Evolutionary conservation across 2,797 vertebrate species (phyloP).

Genomic region (Pseudotriccus pelzelni): DNA sequence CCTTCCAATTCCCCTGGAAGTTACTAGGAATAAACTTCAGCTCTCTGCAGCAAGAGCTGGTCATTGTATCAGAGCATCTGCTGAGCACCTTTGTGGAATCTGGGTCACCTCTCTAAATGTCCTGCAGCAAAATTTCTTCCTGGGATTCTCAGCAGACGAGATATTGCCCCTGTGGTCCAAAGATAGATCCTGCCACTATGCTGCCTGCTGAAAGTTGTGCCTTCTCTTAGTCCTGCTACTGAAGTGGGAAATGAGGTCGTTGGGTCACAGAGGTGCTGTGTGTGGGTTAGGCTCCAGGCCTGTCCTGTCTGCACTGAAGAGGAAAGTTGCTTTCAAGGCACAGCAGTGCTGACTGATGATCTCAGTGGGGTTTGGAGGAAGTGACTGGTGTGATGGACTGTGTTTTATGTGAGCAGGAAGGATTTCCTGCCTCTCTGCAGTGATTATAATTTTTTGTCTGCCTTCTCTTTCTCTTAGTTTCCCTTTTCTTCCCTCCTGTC

Average conservation of each 20-base stretch:
- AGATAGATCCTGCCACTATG: background rate
- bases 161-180: background rate
- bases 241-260: background rate
- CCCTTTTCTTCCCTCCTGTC: background rate
- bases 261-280: background rate
- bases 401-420: fast-evolving
- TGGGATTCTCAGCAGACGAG: background rate
- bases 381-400: background rate
- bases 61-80: background rate
- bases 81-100: background rate
- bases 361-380: background rate
- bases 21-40: background rate
- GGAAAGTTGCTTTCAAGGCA: background rate
- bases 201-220: background rate
- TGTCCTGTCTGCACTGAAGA: background rate
- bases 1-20: background rate
- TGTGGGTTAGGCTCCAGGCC: background rate
- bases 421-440: background rate
- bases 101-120: background rate
- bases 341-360: background rate
- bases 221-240: background rate
- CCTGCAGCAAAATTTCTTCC: background rate
- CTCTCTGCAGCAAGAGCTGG: background rate
- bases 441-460: background rate
- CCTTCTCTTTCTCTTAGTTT: background rate